phyloP scores from a whole-genome alignment of 2,888 invertebrate species.

The Parthenolecanium corni region DNA sequence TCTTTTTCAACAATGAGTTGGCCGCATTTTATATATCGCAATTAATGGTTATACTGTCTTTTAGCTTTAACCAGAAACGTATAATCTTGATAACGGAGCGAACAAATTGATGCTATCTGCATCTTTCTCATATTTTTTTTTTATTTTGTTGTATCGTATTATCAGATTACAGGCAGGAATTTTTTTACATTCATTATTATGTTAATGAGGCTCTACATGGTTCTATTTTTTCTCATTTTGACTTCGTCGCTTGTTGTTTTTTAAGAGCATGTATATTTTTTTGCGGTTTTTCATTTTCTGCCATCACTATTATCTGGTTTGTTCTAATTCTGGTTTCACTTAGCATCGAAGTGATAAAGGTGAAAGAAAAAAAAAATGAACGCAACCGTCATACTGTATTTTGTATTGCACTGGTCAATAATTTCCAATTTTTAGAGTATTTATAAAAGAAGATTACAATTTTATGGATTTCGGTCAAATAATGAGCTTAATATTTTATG shows the following conservation, averaged over 20 bases:
- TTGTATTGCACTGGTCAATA: not conserved
- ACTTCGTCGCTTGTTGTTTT: not conserved
- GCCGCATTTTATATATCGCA: conserved; percentile 20
- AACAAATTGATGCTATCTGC: conserved; percentile 22
- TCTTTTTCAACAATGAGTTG: conserved; percentile 17
- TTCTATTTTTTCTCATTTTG: conserved; percentile 12
- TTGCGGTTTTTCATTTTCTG: too few relatives aligned
- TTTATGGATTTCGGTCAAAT: too few relatives aligned
- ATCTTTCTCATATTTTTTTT: conserved; percentile 16
- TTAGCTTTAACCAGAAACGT: conserved; percentile 23
- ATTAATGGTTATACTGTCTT: conserved; percentile 24
- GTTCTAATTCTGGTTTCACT: not conserved
- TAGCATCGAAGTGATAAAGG: not conserved
- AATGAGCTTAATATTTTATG: too few relatives aligned
- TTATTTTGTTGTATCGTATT: conserved; percentile 22
- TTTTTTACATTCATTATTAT: conserved; percentile 23
- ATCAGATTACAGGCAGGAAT: conserved; percentile 20
- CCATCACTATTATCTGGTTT: not conserved
- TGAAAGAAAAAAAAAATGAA: not conserved
- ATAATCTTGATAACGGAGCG: conserved; percentile 18
- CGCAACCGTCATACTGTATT: not conserved
- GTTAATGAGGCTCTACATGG: conserved; percentile 23
- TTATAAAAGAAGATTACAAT: too few relatives aligned
- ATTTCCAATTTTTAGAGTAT: not conserved
- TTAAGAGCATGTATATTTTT: not conserved